Evolutionary conservation across 1,140 invertebrate genomes (phyloP), one percentile per base, ranked within the genome.

Genomic region (Drosophila fuyamai): DNA sequence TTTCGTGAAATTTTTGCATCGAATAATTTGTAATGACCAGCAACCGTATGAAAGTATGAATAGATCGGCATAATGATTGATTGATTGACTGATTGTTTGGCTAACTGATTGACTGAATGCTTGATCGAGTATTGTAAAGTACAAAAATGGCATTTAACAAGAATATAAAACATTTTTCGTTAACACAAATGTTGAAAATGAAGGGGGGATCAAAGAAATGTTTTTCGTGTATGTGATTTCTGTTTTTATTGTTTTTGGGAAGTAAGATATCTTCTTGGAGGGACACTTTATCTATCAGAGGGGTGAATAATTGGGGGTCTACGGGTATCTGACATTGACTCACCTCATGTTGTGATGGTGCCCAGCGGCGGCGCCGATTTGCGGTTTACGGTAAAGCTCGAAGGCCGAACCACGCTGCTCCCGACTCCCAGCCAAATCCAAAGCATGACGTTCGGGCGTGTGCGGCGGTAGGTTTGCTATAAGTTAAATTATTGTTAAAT

Each of bases 321-420:
- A 68, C 47, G 6, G 32, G 12, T 29, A 68, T 2, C 9, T 51
- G 35, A n/a, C 6, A 23, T 10, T 12, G 32, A 48, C 83, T 94
- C 94, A 96, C 95, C 96, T 96, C 84, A 96, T 93, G 85, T 96
- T 96, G 93, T 96, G 95, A 93, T 95, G 94, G 90, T 92, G 91
- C 83, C 90, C 91, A 7, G 86, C 84, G 23, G 80, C 70, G 46
- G 94, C 62, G 94, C 92, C 92, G 56, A 92, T 92, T 82, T 95
- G 94, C 14, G 97, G 97, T 93, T 98, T 98, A 80, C 97, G 95
- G 92, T 99, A 99, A 36, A 98, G 93, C 91, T 99, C 98, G 92
- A 99, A 99, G 9, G 98, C 98, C 79, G 97, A 98, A n/a, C 97
- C 97, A 48, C 97, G 94, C 90, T 98, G 97, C 92, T 98, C 97